phyloP scores from a whole-genome alignment of 1,140 invertebrate genomes.

The Hestina assimilis region DNA sequence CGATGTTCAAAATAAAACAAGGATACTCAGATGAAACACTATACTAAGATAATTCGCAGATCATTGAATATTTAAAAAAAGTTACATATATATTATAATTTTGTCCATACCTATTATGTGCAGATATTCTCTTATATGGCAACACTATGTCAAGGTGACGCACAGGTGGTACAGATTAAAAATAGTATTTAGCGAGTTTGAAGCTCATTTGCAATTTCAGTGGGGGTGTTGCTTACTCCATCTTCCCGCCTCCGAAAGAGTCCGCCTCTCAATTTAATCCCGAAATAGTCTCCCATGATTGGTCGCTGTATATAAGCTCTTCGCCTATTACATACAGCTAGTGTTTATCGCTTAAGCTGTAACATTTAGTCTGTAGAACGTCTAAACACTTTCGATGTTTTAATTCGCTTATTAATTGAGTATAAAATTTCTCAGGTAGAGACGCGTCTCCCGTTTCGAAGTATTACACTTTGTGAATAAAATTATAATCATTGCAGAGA shows the following conservation, averaged over 20 bases:
- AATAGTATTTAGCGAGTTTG: constrained; percentile 37
- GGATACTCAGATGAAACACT: constrained; percentile 10
- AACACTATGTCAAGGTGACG: background rate
- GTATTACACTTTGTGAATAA: no score
- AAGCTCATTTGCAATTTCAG: constrained; percentile 47
- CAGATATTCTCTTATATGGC: background rate
- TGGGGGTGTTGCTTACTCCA: constrained; percentile 36
- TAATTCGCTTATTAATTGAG: no score
- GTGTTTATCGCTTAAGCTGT: constrained; percentile 3
- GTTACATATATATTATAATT: background rate
- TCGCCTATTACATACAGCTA: constrained; percentile 51
- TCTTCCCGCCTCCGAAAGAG: constrained; percentile 53
- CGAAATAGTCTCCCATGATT: constrained; percentile 60
- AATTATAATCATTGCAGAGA: no score
- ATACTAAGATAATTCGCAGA: constrained; percentile 18
- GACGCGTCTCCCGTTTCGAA: no score
- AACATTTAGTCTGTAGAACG: background rate
- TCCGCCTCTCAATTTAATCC: constrained; percentile 55
- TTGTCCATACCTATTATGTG: background rate
- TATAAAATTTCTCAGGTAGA: no score
- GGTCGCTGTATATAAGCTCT: constrained; percentile 49
- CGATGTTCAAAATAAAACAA: constrained; percentile 11
- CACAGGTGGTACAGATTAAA: constrained; percentile 7
- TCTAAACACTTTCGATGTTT: no score
- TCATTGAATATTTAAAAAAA: constrained; percentile 1